Evolutionary conservation across 2,888 invertebrate species (phyloP), one percentile per base, ranked within the genome.

Genomic region (Sarcophaga variegata): DNA sequence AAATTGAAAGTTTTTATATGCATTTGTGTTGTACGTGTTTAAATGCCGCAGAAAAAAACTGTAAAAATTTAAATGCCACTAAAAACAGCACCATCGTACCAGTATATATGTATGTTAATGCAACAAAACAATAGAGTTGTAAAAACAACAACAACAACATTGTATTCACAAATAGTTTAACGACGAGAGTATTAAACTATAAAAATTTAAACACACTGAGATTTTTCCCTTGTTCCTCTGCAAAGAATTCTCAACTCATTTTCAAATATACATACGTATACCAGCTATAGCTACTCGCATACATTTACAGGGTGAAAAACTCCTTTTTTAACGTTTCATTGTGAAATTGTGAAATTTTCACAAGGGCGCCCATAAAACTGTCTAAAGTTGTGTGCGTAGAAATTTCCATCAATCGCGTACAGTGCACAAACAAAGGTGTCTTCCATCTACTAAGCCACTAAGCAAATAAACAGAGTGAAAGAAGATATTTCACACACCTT

Each of bases 121-220:
- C 59, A 59, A 59, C 59, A 59, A 59, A 12, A 20, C 37, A 70
- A 82, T 66, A 20, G 49, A 60, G 60, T 49, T 47, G 47, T 45
- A 77, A 71, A 64, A 66, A 60, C 20, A 66, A 67, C 25, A 64
- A 66, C 11, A n/a, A 54, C 27, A 76, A 76, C 77, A 74, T 60
- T 84, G 75, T 81, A 5, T 81, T 64, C 2, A 10, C 71, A 80
- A 83, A 86, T 77, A 81, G 77, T 83, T 80, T 81, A 86, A 86
- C 83, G 74, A 37, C 6, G 1, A 37, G 6, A 83, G 81, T 81
- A 70, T 79, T 86, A 77, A 86, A 83, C 83, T 86, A 81, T 86
- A 81, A 83, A 37, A 86, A 81, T 83, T 81, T 78, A 87, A 81
- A 71, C 78, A 37, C 10, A 84, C 79, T 81, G 87, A 87, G 83